Evolutionary conservation across 2,797 vertebrate genomes (phyloP).

Genomic region (Okamejei kenojei): DNA sequence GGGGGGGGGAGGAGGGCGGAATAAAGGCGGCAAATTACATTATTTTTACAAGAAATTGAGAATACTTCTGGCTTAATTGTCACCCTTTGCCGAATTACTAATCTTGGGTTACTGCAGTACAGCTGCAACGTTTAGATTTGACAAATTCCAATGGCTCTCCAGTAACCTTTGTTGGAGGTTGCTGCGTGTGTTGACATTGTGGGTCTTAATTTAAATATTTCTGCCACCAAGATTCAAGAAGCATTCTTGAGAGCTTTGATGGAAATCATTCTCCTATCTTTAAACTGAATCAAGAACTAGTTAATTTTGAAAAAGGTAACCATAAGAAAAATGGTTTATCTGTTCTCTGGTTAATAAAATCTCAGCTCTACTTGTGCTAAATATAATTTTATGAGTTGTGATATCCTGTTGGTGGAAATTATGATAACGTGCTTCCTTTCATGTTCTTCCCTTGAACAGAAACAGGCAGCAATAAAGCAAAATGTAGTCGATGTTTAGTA

Average conservation of each 20-base stretch:
- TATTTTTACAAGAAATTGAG: background rate
- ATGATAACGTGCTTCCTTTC: background rate
- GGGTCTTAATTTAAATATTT: background rate
- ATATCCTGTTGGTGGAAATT: background rate
- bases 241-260: background rate
- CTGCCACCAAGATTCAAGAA: background rate
- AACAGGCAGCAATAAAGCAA: background rate
- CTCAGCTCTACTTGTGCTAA: background rate
- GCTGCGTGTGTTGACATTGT: background rate
- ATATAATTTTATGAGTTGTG: background rate
- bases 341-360: slow-evolving; percentile 1
- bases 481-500: background rate
- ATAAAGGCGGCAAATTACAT: background rate
- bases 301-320: background rate
- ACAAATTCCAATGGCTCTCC: background rate
- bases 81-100: background rate
- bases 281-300: background rate
- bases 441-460: background rate
- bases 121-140: background rate
- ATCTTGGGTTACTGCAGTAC: background rate
- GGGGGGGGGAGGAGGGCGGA: too few relatives aligned
- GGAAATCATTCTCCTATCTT: background rate
- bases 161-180: background rate
- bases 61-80: background rate
- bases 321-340: slow-evolving; percentile 1